Base-by-base conservation (phyloP, 2,113 vertebrate genomes). In the Ciconia boyciana region DNA sequence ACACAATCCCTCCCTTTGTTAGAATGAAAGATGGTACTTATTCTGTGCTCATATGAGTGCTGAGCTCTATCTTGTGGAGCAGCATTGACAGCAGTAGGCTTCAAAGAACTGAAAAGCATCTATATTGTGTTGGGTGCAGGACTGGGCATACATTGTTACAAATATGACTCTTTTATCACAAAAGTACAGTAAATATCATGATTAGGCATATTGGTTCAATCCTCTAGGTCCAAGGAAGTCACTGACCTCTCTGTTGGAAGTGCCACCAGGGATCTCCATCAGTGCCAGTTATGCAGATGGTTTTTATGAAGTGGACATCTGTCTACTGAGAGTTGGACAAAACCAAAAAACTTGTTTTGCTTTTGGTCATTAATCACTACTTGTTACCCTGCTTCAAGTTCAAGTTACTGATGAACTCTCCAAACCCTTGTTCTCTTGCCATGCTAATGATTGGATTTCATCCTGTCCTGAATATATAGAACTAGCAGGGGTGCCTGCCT, bases 401-500 rank as follows among this genome's bases (percentile, higher is more conserved):
- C 46, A 92, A 69, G 61, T 29, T 46, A 32, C 9, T 18, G 36
- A 78, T 32, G 22, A 72, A 1, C 25, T 87, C 22, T 92, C 16
- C 39, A 65, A 81, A 66, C 26, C 4, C 10, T 44, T 58, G 5
- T 10, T 82, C 13, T n/a, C 3, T 44, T 79, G 36, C 28, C 25
- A 19, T 16, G 22, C 3, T 15, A 52, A 26, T 21, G 4, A 26
- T 60, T 71, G 52, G 8, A 43, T 49, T 76, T 86, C 17, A 29
- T 26, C 11, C 5, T 32, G 15, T 43, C 9, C 41, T 80, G 39
- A 49, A 41, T 6, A 21, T 6, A 24, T 1, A 8, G 0, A n/a
- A 3, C 22, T 22, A 32, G 3, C 0, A 0, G 11, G 3, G 2
- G 2, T 41, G 13, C 8, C 16, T 78, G 28, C 7, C 10, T 84